Base-by-base conservation (phyloP, 2,888 invertebrate genomes). In the Drosophila recens region DNA sequence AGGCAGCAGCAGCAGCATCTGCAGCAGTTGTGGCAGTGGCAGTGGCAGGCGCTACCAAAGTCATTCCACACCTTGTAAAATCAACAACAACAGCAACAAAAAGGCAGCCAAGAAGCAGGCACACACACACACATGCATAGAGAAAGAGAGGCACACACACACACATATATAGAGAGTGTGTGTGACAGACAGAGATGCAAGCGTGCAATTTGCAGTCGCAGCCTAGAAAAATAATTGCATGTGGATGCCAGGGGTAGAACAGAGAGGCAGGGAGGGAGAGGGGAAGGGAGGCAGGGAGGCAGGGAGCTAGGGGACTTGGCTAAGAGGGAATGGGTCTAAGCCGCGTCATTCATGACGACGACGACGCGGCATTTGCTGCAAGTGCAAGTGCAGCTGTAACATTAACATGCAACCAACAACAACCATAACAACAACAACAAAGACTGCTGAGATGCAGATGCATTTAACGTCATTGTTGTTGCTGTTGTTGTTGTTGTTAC, bases 61-160 rank as follows among this genome's bases (percentile, higher is more conserved):
- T 76, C 90, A 90, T 88, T 89, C 90, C 89, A 87, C 90, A 90
- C 90, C 90, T 90, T 90, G 90, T 89, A 87, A 88, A 90, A 82
- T 74, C 82, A 81, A 81, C 77, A 82, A 75, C 8, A 30, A 30
- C 27, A 27, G 1, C 27, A 27, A 27, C 27, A 27, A 27, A 79
- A 87, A 72, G 74, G 71, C 75, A 82, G 76, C 64, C 77, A 75
- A 74, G 76, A 71, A 81, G 69, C 61, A 68, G 73, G 40, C 48
- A 49, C 15, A 33, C 48, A 48, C 48, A 36, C 54, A 77, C 53
- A 66, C 52, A 40, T 34, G 52, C 13, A 23, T 0, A 23, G 4
- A 4, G 23, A 23, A 23, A 23, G 23, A 23, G 23, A 23, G 23
- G 23, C 23, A 70, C 67, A 71, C 38, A 57, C 58, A 65, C 45